Evolutionary conservation across 2,888 invertebrate species (phyloP), one percentile per base, ranked within the genome.

Genomic region (Drosophila parthenogenetica): DNA sequence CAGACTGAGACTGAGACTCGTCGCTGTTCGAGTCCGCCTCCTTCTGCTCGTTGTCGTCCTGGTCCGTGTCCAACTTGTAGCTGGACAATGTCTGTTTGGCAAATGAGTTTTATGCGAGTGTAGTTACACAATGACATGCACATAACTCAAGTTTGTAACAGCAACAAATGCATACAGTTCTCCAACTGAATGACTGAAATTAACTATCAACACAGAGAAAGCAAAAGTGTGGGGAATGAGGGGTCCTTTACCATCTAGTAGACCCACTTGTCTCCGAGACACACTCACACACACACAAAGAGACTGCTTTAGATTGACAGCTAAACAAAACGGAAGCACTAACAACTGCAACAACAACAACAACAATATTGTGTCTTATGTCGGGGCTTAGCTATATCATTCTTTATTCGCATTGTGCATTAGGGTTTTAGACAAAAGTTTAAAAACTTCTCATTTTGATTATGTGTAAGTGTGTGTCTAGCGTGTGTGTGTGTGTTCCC

Each of bases 41-140:
- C 42, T 5, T 1, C 29, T 29, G 8, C 29, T 32, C 32, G n/a
- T 13, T 22, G 22, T 22, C 22, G 22, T 45, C 43, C 45, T 13
- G 7, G n/a, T 48, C 10, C 22, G 22, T 22, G 25, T 51, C 37
- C 16, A 14, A 53, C 37, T 39, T 39, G 14, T 51, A 51, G 45
- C 58, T 60, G 62, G 43, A 45, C 54, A 54, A 35, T 49, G 53
- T 43, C 54, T 43, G 40, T 37, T 72, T 81, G 84, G 81, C 78
- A 87, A 82, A 87, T 83, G 83, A 83, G 87, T 83, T 83, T 87
- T 87, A 83, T 87, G 82, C 71, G 81, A 77, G 64, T 73, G 73
- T 79, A 70, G 82, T 76, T 79, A 67, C 73, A 87, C 87, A 83
- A 87, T 83, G 83, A 84, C 83, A 87, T 83, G 87, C 87, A 87